Conservation (phyloP, 2,888 invertebrate species). For the Incurvaria masculella region DNA sequence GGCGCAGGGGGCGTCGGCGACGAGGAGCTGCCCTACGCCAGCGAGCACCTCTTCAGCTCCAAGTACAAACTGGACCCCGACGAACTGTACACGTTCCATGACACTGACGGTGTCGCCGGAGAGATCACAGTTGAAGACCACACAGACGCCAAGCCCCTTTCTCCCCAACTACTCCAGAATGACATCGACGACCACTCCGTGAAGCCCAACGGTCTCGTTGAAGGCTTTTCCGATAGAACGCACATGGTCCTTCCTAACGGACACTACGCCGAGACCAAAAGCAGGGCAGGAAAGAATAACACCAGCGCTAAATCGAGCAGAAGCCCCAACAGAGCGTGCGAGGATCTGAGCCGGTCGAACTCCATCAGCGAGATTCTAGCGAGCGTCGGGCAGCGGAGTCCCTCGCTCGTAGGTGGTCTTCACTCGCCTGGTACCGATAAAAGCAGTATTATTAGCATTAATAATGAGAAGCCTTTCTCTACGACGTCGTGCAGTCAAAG, state of each 20-base stretch:
- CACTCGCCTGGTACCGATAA: constrained; percentile 24
- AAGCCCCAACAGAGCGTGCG: constrained; percentile 23
- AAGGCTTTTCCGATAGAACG: constrained; percentile 18
- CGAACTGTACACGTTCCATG: constrained; percentile 50
- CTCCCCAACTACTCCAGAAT: no score
- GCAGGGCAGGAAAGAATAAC: constrained; percentile 29
- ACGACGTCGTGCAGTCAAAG: constrained; percentile 19
- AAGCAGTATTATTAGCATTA: constrained; percentile 42
- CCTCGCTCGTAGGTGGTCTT: constrained; percentile 24
- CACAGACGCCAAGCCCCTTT: background rate
- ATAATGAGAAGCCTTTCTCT: constrained; percentile 19
- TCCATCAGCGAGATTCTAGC: constrained; percentile 14
- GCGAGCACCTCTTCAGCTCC: constrained; percentile 43
- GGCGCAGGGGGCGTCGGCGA: constrained; percentile 40
- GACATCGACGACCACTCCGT: no score
- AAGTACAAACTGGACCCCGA: constrained; percentile 53
- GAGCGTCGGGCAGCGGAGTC: constrained; percentile 24
- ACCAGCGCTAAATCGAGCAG: constrained; percentile 32
- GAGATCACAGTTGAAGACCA: constrained; percentile 45
- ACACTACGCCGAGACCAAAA: constrained; percentile 8
- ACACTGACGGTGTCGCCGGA: constrained; percentile 46
- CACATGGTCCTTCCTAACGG: constrained; percentile 6
- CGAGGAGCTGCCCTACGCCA: constrained; percentile 43
- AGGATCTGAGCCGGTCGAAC: constrained; percentile 25
- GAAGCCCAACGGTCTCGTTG: background rate